Conservation (phyloP, 2,797 vertebrate genomes). For the Rallus crepitans region DNA sequence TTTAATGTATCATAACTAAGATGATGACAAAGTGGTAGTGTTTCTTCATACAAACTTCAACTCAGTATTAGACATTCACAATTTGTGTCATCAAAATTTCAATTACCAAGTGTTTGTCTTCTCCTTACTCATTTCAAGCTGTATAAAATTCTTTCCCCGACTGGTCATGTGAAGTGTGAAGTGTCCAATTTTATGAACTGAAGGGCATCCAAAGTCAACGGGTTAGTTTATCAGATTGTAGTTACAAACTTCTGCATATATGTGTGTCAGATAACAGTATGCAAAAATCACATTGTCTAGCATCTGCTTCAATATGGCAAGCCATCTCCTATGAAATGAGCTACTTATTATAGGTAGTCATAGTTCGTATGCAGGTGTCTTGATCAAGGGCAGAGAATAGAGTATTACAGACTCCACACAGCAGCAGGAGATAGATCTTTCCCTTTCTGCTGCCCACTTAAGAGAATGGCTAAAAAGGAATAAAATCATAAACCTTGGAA, state of each 20-base stretch:
- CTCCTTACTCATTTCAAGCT: neutral
- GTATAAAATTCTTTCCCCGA: neutral
- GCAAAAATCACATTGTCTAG: neutral
- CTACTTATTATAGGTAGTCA: neutral
- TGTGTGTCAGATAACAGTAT: neutral
- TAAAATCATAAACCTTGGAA: too few species aligned
- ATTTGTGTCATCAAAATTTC: neutral
- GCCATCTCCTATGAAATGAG: neutral
- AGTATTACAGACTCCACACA: neutral
- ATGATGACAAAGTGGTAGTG: neutral
- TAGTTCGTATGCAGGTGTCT: neutral
- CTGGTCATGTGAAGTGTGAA: neutral
- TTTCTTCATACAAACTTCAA: neutral
- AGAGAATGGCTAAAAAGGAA: rapidly evolving
- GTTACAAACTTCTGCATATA: neutral
- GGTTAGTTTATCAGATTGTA: neutral
- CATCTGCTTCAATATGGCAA: neutral
- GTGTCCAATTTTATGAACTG: neutral
- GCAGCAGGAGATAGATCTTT: neutral
- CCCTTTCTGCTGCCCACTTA: neutral
- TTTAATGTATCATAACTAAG: neutral
- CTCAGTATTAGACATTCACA: neutral
- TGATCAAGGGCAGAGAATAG: neutral
- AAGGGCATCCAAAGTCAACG: neutral
- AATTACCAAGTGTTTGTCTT: neutral